These are phyloP conservation scores for Apis cerana DNA, from an alignment of 1,140 invertebrate genomes.

Conservation along the genomic window DNA sequence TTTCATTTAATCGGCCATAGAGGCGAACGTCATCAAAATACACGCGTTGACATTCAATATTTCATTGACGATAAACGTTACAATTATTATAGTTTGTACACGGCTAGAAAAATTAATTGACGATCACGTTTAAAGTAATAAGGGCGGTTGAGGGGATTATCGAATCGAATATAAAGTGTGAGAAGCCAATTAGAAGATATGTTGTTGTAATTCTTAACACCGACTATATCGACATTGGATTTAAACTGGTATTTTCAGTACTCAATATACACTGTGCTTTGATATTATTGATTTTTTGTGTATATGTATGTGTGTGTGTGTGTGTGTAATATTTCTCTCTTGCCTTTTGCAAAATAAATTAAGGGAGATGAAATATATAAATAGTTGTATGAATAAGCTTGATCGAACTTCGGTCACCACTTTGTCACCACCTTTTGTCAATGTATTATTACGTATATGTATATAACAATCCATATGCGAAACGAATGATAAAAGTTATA, in stretches of 20 bases:
- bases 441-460: not conserved
- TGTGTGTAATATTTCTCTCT: not conserved
- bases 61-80: not conserved
- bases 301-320: not conserved
- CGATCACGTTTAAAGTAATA: slow-evolving; percentile 28
- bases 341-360: slow-evolving; percentile 1
- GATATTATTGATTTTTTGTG: not conserved
- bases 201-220: slow-evolving; percentile 14
- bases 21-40: slow-evolving; percentile 8
- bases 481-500: slow-evolving; percentile 21
- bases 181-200: slow-evolving; percentile 39
- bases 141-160: not conserved
- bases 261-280: slow-evolving; percentile 1
- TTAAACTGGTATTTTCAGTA: slow-evolving; percentile 37
- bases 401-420: not conserved
- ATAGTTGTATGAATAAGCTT: not conserved
- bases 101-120: slow-evolving; percentile 42
- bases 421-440: not conserved
- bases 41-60: not conserved
- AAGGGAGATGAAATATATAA: not conserved
- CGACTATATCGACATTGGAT: slow-evolving; percentile 1
- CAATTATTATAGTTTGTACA: not conserved
- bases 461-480: not conserved
- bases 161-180: slow-evolving; percentile 29
- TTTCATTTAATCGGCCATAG: not conserved